Evolutionary conservation across 2,888 invertebrate species (phyloP), one percentile per base, ranked within the genome.

Genomic region (Cheilosia grossa): DNA sequence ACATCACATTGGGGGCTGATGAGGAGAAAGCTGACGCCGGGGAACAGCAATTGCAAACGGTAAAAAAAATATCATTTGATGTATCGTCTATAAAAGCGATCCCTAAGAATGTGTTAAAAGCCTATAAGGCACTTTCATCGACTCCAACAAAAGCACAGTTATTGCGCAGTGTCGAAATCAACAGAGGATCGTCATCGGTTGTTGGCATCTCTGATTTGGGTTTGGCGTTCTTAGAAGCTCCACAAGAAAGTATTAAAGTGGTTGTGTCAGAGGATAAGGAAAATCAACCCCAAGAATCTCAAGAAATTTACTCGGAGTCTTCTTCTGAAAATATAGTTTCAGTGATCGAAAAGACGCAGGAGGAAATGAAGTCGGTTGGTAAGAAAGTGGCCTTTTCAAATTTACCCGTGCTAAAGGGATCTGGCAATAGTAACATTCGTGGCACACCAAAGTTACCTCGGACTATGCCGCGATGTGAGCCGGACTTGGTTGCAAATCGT

Each of bases 121-220:
- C 89, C 37, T 90, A 89, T 86, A 90, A 90, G 6, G 89, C 88
- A 0, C 63, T 89, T 6, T 87, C 90, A 59, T 91, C 91, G 3
- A 91, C 91, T 1, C 91, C 91, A 0, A 89, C 90, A 0, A 90
- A 87, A 67, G 88, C 87, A 2, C 87, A 88, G 13, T 44, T 89
- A 2, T n/a, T 88, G n/a, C 87, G 88, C 17, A 87, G 87, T 15
- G 88, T 89, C 4, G 87, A 88, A 58, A 59, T 88, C 0, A 77
- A 70, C 3, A 86, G 88, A 49, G 88, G 88, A 1, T 89, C 88
- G 0, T 74, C 88, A 0, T 72, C 87, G 2, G 79, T 80, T 27
- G 85, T 67, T 2, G 78, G 72, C 7, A 61, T 82, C 1, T 73
- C 56, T 58, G 82, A 78, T n/a, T 44, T 82, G 3, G 82, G 79